These are phyloP conservation scores for Drosophila repletoides DNA, from an alignment of 1,140 invertebrate genomes.

Conservation along the genomic window DNA sequence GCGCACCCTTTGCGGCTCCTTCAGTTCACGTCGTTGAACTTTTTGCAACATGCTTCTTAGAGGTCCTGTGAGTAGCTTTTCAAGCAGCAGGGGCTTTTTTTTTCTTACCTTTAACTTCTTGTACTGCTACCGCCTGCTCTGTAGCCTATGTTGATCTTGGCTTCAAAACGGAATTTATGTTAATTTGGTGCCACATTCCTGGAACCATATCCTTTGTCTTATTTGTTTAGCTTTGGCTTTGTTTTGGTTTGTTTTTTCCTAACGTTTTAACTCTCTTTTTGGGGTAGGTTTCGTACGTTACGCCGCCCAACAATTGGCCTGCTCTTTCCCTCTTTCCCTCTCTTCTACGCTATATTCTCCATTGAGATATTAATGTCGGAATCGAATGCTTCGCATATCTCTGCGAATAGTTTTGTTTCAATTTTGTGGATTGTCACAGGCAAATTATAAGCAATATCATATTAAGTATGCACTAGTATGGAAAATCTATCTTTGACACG, in stretches of 20 bases:
- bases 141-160: constrained; percentile 16
- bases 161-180: constrained; percentile 66
- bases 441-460: constrained; percentile 14
- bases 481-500: too few relatives aligned
- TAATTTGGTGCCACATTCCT: constrained; percentile 67
- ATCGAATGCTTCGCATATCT: constrained; percentile 25
- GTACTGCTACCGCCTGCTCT: not conserved
- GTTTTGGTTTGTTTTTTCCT: constrained; percentile 39
- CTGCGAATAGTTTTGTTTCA: too few relatives aligned
- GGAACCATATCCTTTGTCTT: constrained; percentile 33
- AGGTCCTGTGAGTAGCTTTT: not conserved
- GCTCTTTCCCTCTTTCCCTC: not conserved
- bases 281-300: constrained; percentile 1
- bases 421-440: constrained; percentile 2
- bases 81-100: too few relatives aligned
- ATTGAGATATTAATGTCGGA: constrained; percentile 30
- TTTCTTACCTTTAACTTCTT: constrained; percentile 25
- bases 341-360: not conserved
- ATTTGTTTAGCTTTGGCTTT: constrained; percentile 41
- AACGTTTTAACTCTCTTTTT: constrained; percentile 21
- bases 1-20: constrained; percentile 14
- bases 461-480: not conserved
- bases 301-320: not conserved
- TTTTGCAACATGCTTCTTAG: constrained; percentile 60
- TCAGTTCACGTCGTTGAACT: constrained; percentile 63